These are phyloP conservation scores for Pungitius pungitius DNA, from an alignment of 2,113 vertebrate genomes.

Conservation along the genomic window DNA sequence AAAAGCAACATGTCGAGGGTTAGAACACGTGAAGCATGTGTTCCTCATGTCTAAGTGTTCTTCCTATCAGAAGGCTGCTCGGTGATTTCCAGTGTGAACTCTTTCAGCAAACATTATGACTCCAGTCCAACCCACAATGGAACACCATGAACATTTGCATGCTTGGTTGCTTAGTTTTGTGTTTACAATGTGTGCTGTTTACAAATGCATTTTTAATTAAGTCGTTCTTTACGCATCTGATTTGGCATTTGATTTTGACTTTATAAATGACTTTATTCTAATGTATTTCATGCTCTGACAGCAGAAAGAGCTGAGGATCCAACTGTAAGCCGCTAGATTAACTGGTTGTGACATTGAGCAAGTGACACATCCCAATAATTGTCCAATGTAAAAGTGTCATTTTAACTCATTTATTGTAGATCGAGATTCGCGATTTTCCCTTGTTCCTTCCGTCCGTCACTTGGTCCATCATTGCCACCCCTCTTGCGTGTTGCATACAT, in stretches of 20 bases:
- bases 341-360: neutral
- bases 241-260: no score
- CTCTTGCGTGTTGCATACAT: neutral
- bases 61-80: neutral
- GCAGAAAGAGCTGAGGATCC: neutral
- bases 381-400: neutral
- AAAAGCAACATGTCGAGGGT: neutral
- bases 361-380: constrained; percentile 1
- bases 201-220: no score
- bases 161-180: neutral
- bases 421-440: neutral
- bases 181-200: neutral
- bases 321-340: neutral
- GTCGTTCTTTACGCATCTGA: no score
- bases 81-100: neutral
- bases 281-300: neutral
- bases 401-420: neutral
- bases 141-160: no score
- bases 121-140: no score
- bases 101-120: no score
- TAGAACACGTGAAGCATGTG: neutral
- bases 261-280: neutral
- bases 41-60: neutral
- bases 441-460: neutral
- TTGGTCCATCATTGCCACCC: neutral